Percentiles rank a stretch among this genome's conserved stretches.
These are phyloP conservation scores for Alosa sapidissima DNA, from an alignment of 2,797 vertebrate genomes.

Conservation along the genomic window DNA sequence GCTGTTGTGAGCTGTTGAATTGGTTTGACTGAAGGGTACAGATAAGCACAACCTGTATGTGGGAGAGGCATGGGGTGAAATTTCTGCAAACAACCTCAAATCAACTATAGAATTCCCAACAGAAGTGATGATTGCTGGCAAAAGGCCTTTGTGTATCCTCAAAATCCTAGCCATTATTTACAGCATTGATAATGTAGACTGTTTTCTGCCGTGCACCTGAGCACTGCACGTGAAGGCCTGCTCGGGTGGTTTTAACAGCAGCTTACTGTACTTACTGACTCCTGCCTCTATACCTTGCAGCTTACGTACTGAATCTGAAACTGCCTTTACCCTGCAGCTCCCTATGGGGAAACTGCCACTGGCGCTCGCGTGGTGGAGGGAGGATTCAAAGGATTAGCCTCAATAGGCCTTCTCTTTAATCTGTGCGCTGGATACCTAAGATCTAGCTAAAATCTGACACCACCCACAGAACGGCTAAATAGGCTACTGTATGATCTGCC, in stretches of 20 bases:
- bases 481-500: background rate
- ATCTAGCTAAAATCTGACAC: background rate
- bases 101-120: too few species aligned
- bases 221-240: background rate
- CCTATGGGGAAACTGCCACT: background rate
- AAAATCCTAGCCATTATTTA: too few species aligned
- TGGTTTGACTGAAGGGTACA: too few species aligned
- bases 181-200: too few species aligned
- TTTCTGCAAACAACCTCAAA: too few species aligned
- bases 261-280: background rate
- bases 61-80: too few species aligned
- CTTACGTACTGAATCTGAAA: too few species aligned
- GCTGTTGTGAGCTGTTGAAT: too few species aligned
- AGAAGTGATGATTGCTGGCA: too few species aligned
- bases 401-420: background rate
- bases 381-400: slow-evolving; percentile 4
- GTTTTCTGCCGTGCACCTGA: background rate
- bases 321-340: background rate
- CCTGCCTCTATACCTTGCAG: background rate
- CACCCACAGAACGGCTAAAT: background rate
- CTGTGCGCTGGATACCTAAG: background rate
- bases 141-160: too few species aligned
- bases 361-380: background rate
- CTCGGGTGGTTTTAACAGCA: background rate
- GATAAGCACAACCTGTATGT: too few species aligned